Percentiles rank a stretch among this genome's conserved stretches.
Evolutionary conservation across 1,140 invertebrate genomes (phyloP).

Genomic region (Arion vulgaris): DNA sequence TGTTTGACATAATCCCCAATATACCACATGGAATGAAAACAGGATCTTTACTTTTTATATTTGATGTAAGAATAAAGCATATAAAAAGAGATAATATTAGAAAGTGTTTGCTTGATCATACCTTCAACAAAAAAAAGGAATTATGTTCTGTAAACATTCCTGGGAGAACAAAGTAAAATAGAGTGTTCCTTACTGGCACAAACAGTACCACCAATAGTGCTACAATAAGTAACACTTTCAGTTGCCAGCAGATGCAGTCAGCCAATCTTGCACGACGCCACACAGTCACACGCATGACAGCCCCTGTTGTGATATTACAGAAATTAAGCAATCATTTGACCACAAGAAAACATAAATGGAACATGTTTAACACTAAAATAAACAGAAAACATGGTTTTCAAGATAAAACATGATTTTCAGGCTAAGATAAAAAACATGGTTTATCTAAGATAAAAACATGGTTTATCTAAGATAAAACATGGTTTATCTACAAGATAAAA

Average conservation of each 20-base stretch:
- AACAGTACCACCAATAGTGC: constrained; percentile 25
- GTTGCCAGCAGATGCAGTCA: background rate
- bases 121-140: constrained; percentile 27
- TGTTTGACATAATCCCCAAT: background rate
- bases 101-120: background rate
- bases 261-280: background rate
- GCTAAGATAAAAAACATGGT: too few species aligned
- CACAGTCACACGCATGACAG: background rate
- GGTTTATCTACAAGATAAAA: too few species aligned
- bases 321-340: too few species aligned
- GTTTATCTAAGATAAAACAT: too few species aligned
- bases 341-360: too few species aligned
- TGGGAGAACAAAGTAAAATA: constrained; percentile 35
- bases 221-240: background rate
- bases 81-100: background rate
- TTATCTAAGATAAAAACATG: too few species aligned
- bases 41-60: background rate
- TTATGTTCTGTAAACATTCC: constrained; percentile 30
- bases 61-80: background rate
- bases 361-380: too few species aligned
- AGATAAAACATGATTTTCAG: too few species aligned
- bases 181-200: constrained; percentile 25
- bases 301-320: background rate
- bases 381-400: too few species aligned
- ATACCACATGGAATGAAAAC: background rate